A percentile compares a stretch with the other conserved stretches of the same genome.
Conservation (phyloP, 2,797 vertebrate species). For the Trachops cirrhosus region DNA sequence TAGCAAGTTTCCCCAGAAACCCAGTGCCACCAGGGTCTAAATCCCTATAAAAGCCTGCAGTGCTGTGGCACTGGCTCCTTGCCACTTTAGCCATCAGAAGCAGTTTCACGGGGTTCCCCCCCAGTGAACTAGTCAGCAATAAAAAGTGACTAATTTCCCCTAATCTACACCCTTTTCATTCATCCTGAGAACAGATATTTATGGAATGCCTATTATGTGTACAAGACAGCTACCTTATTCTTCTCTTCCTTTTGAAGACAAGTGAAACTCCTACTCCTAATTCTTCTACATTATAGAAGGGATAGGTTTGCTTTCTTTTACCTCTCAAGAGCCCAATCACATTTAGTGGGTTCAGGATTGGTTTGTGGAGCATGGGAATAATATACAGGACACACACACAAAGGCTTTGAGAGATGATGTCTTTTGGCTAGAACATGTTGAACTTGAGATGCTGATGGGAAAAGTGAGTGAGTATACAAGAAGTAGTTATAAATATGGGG, state of each 20-base stretch:
- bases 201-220: neutral
- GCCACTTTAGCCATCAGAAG: neutral
- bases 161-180: neutral
- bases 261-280: neutral
- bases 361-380: neutral
- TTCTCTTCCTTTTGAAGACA: neutral
- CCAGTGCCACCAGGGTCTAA: neutral
- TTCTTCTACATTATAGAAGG: neutral
- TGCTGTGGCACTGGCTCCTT: neutral
- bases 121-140: neutral
- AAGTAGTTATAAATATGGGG: neutral
- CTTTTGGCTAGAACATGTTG: neutral
- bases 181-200: neutral
- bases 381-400: neutral
- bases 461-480: neutral
- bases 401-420: neutral
- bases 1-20: neutral
- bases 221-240: neutral
- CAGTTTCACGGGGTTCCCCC: neutral
- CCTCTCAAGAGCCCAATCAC: neutral
- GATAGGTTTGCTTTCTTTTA: neutral
- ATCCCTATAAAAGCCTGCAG: neutral
- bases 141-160: neutral
- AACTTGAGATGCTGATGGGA: neutral
- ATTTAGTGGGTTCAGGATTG: neutral